Base-by-base conservation (phyloP, 2,797 vertebrate species). In the Eulemur coronatus region DNA sequence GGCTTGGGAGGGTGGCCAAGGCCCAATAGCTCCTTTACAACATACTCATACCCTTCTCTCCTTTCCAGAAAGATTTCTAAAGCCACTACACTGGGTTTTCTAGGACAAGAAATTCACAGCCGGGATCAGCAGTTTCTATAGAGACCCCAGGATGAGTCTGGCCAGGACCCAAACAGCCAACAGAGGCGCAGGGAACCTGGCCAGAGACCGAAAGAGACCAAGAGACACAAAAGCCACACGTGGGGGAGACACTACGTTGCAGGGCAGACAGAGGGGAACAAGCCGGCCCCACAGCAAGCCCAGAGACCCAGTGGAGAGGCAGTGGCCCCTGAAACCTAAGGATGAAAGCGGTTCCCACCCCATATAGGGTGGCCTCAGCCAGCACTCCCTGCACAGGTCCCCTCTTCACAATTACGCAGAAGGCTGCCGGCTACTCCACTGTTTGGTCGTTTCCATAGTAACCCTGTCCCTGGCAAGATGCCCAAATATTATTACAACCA, bases 371-470 rank as follows among this genome's bases (percentile, higher is more conserved):
- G 13, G 92, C 87, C 52, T 86, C 14, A 11, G 50, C 81, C 18
- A 48, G 81, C 26, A n/a, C n/a, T 89, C 90, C 84, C 59, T 48
- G 78, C 61, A 20, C 2, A 55, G 86, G 86, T 67, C 35, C 93
- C 81, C 89, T 75, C 88, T 85, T 91, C 63, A 88, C 70, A 94
- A 72, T 90, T 55, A 91, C 15, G 33, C 59, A 96, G 95, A 67
- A 61, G 55, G 75, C 95, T 78, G 91, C 85, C 69, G 93, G 94
- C 91, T 96, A 94, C 89, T 55, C 96, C n/a, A 97, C 97, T 78
- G 98, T 97, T 98, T 98, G 95, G 52, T 33, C 1, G 97, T 98
- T 98, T 94, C 98, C 97, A 98, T 97, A 96, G 98, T 93, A 98
- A 99, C 98, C n/a, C 2, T 15, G 94, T 41, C 96, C 95, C 94